Evolutionary conservation across 2,888 invertebrate genomes (phyloP), one percentile per base, ranked within the genome.

Genomic region (Heliconius ethilla): DNA sequence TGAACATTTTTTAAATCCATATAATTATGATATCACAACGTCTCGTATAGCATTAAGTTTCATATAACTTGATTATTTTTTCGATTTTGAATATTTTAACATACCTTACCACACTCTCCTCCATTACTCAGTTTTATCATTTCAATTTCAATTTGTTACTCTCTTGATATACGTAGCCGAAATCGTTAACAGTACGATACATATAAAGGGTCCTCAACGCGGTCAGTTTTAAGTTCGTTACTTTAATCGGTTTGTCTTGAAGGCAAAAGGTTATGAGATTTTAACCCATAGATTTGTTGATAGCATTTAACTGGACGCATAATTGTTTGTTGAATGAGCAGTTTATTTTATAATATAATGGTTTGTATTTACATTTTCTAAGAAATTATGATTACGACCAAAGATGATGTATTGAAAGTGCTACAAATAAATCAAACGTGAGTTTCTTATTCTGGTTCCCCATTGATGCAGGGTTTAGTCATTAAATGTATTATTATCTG

Each of bases 231-330:
- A 80, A 78, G 81, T 81, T 79, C 82, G 82, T 81, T 86, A 89
- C 84, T 75, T 75, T 74, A 80, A 86, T 87, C 87, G 85, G 86
- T 89, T 91, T 89, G 87, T 88, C 90, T 91, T 89, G 86, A 88
- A 92, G 90, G 90, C 92, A 92, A 92, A 91, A 93, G 92, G 92
- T 93, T 92, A 92, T 87, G 88, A 92, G 92, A 93, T 93, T 91
- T 91, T 89, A 89, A 91, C 89, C 92, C 89, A 90, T 90, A 92
- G 92, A 93, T 92, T 90, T 85, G 87, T 90, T 90, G 92, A 93
- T 93, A 92, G 90, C 91, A 90, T 93, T 93, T 90, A 92, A 90
- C 90, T 86, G 91, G 87, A 87, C 89, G 87, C 87, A 89, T 92
- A 92, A 93, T 93, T 92, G 93, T 93, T 93, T 91, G 92, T 89